Evolutionary conservation across 2,113 vertebrate species (phyloP), one percentile per base, ranked within the genome.

Genomic region (Chroicocephalus ridibundus): DNA sequence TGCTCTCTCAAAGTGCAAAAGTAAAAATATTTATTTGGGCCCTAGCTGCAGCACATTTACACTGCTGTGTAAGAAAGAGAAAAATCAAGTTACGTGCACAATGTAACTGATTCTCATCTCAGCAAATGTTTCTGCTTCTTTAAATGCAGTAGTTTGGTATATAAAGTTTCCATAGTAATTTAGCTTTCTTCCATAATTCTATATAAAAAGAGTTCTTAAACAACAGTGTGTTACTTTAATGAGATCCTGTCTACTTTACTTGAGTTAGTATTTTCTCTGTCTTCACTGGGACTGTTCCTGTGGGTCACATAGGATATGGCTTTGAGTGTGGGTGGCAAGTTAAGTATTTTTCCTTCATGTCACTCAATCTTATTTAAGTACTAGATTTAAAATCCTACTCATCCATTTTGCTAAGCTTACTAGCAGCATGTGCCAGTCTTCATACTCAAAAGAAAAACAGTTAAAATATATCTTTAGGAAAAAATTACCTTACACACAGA

Each of bases 341-440:
- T 91, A 96, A 96, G 79, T 81, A 89, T 91, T 95, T 74, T 96
- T 88, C 84, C 91, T 93, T 94, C 71, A 19, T 96, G 94, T 80
- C 91, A 95, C 42, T 91, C n/a, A 2, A 72, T 93, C 86, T 94
- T 66, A 82, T 83, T 92, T 94, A 96, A 93, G 89, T 84, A 83
- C 87, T 71, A 66, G 64, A 46, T 46, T 66, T 46, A 88, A 96
- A 96, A 86, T 74, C 83, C 90, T 52, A 58, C 83, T 93, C 62
- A 75, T 68, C 42, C 36, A 60, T 88, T 96, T 95, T 89, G 57
- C 46, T 95, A 95, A 95, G 84, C 69, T 87, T 88, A 85, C 74
- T 57, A 90, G 54, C 20, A 81, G 44, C 36, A 75, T 13, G 18
- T 47, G 81, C 13, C 18, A 54, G 38, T 46, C 58, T 64, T 74